phyloP scores from a whole-genome alignment of 2,113 vertebrate species.

The Platysteira castanea region DNA sequence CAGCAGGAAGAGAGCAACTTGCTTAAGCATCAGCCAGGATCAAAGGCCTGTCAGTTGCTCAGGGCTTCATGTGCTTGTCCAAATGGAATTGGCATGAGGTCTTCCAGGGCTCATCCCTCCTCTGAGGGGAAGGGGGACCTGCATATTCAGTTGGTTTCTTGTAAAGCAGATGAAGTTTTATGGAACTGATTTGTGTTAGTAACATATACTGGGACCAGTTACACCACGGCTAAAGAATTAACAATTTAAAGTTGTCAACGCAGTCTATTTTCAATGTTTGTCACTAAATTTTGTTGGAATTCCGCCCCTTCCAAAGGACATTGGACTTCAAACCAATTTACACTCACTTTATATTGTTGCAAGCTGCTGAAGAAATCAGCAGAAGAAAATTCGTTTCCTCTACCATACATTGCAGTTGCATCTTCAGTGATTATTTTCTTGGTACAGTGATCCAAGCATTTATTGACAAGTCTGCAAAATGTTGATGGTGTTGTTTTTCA shows the following conservation, averaged over 20 bases:
- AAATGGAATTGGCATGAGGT: not conserved
- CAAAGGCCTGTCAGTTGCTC: not conserved
- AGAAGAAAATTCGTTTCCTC: not conserved
- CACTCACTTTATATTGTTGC: not conserved
- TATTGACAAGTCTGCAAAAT: not conserved
- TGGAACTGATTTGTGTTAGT: not conserved
- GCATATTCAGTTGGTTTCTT: not conserved
- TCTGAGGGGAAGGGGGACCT: fast-evolving
- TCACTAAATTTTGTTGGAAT: not conserved
- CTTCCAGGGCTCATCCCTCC: not conserved
- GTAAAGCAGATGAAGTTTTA: not conserved
- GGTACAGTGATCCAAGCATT: not conserved
- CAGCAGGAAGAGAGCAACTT: not conserved
- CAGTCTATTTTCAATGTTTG: fast-evolving
- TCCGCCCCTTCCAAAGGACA: not conserved
- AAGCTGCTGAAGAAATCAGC: not conserved
- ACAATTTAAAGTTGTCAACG: not conserved
- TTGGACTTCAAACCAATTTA: not conserved
- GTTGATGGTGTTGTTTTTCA: not conserved
- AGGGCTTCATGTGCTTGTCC: fast-evolving
- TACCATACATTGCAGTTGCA: not conserved
- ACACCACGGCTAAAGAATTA: not conserved
- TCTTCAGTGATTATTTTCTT: not conserved
- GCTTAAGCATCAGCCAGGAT: not conserved
- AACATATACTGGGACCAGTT: not conserved